Evolutionary conservation across 2,888 invertebrate species (phyloP).

Genomic region (Cyclophora punctaria): DNA sequence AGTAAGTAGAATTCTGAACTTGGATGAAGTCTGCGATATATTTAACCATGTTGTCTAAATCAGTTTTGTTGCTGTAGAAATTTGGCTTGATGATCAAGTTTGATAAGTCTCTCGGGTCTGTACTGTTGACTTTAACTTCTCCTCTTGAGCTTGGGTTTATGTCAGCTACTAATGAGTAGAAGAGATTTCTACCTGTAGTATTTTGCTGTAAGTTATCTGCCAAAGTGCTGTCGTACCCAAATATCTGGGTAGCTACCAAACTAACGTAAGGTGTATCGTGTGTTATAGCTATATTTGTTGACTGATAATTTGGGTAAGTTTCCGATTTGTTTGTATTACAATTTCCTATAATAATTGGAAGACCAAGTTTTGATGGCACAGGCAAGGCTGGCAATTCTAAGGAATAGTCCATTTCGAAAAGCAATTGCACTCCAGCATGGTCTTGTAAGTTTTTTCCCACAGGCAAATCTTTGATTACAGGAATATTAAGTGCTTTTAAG

Average conservation of each 20-base stretch:
- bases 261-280: no score
- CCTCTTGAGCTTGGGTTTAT: conserved; percentile 68
- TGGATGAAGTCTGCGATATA: conserved; percentile 39
- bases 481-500: conserved; percentile 33
- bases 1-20: conserved; percentile 48
- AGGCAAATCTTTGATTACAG: conserved; percentile 38
- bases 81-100: conserved; percentile 75
- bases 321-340: no score
- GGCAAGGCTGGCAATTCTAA: no score
- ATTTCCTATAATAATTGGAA: no score
- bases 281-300: no score
- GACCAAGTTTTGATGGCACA: no score
- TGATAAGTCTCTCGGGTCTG: conserved; percentile 54
- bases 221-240: no score
- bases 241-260: no score
- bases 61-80: conserved; percentile 67
- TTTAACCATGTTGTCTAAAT: conserved; percentile 50
- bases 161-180: background rate
- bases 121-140: conserved; percentile 62
- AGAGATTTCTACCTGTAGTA: no score
- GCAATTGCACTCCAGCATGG: conserved; percentile 23
- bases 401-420: no score
- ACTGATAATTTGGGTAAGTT: no score
- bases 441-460: conserved; percentile 60
- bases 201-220: no score